These are phyloP conservation scores for Nothocercus julius DNA, from an alignment of 2,113 vertebrate genomes.

Conservation along the genomic window DNA sequence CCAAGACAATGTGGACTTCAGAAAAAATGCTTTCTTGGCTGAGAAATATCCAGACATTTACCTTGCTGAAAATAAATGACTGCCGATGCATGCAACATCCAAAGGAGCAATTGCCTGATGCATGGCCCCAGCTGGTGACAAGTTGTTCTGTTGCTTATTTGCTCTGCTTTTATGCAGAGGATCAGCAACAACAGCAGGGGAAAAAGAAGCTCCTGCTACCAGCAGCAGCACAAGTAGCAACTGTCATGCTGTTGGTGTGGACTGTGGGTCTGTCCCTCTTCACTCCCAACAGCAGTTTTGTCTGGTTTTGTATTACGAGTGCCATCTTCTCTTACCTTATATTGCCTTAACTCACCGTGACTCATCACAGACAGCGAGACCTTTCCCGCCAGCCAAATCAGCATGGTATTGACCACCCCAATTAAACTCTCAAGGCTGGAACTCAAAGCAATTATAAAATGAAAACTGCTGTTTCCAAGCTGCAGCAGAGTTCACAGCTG, in stretches of 20 bases:
- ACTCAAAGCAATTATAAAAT: not conserved
- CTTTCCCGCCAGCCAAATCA: not conserved
- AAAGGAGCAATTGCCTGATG: not conserved
- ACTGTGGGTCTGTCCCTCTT: not conserved
- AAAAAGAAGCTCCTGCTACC: not conserved
- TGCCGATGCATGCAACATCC: not conserved
- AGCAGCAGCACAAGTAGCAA: fast-evolving
- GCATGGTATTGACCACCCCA: not conserved
- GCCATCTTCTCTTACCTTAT: not conserved
- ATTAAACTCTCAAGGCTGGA: not conserved
- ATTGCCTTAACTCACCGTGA: not conserved
- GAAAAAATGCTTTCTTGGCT: not conserved
- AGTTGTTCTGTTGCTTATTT: not conserved
- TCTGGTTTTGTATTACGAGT: not conserved
- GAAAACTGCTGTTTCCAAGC: not conserved
- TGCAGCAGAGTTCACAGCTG: not conserved
- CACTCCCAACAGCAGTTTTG: not conserved
- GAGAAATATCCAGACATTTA: not conserved
- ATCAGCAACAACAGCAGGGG: not conserved
- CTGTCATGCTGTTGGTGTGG: not conserved
- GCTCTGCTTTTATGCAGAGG: not conserved
- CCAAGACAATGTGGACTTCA: not conserved
- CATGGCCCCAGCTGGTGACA: not conserved
- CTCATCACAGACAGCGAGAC: not conserved
- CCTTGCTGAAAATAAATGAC: not conserved